These are phyloP conservation scores for Cepaea hortensis DNA, from an alignment of 2,888 invertebrate species.

Conservation along the genomic window DNA sequence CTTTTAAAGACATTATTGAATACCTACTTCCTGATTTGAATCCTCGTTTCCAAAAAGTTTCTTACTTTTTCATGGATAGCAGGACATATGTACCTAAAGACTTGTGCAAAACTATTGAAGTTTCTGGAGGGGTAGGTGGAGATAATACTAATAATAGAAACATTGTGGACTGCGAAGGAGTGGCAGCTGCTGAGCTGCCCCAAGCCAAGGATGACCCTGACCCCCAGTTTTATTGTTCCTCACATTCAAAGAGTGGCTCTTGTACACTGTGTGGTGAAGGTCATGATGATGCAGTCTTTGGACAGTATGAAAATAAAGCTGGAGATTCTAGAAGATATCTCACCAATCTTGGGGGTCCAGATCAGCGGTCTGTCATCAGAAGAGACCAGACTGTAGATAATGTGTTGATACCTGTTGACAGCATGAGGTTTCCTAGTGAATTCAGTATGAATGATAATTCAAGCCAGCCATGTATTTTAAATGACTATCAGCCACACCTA, in stretches of 20 bases:
- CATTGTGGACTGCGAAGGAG: constrained; percentile 51
- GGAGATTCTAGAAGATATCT: neutral
- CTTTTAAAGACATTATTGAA: constrained; percentile 85
- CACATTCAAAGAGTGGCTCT: neutral
- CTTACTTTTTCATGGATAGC: constrained; percentile 79
- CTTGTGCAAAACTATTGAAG: neutral
- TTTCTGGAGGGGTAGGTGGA: neutral
- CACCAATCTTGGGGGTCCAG: neutral
- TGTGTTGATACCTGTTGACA: constrained; percentile 55
- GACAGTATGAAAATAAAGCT: neutral
- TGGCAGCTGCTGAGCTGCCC: constrained; percentile 55
- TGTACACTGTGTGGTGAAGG: constrained; percentile 22
- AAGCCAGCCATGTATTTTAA: constrained; percentile 18
- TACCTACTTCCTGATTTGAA: constrained; percentile 83
- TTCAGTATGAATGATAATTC: constrained; percentile 22
- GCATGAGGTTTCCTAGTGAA: constrained; percentile 1
- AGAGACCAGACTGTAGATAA: constrained; percentile 49
- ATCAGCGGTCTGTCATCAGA: neutral
- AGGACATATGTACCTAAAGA: constrained; percentile 53
- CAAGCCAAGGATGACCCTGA: neutral
- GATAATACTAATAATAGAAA: constrained; percentile 25
- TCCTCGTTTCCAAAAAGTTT: constrained; percentile 81
- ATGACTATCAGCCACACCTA: constrained; percentile 18
- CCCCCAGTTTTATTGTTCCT: neutral
- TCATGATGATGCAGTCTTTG: constrained; percentile 13